These are phyloP conservation scores for Odontocerum albicorne DNA, from an alignment of 2,888 invertebrate genomes.

Conservation along the genomic window DNA sequence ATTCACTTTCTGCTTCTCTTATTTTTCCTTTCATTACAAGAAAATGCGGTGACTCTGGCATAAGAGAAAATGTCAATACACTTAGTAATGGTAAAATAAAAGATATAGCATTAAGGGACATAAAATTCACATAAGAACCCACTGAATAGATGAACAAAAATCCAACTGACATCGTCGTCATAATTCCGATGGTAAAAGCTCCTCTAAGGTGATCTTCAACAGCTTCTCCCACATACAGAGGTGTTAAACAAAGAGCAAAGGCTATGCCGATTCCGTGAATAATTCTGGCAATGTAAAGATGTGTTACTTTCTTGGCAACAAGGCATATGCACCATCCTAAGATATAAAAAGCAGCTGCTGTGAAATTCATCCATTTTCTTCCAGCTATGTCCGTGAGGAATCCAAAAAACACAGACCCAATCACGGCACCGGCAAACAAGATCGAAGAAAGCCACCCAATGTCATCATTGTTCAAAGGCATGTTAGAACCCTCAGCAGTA, in stretches of 20 bases:
- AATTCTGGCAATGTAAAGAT: constrained; percentile 42
- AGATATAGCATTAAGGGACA: constrained; percentile 14
- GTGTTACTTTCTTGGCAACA: constrained; percentile 32
- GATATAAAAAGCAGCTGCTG: constrained; percentile 6
- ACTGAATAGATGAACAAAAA: constrained; percentile 23
- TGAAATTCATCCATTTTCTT: constrained; percentile 24
- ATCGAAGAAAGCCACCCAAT: constrained; percentile 43
- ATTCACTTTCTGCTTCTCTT: constrained; percentile 10
- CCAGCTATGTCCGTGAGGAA: constrained; percentile 12
- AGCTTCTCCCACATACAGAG: constrained; percentile 33
- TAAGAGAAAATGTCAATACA: constrained; percentile 16
- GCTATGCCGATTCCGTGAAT: constrained; percentile 26
- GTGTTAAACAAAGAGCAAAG: constrained; percentile 17
- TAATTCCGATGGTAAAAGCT: constrained; percentile 15
- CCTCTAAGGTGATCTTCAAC: constrained; percentile 29
- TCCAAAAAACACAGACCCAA: constrained; percentile 10
- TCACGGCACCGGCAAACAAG: constrained; percentile 1
- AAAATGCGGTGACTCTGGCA: constrained; percentile 34
- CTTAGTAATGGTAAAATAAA: constrained; percentile 24
- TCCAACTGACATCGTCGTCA: constrained; percentile 14
- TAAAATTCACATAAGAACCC: constrained; percentile 25
- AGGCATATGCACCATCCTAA: constrained; percentile 8
- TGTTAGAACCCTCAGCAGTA: constrained; percentile 41
- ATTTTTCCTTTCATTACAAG: constrained; percentile 20
- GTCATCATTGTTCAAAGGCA: constrained; percentile 40